Evolutionary conservation across 2,888 invertebrate species (phyloP), one percentile per base, ranked within the genome.

Genomic region (Caenorhabditis angaria): DNA sequence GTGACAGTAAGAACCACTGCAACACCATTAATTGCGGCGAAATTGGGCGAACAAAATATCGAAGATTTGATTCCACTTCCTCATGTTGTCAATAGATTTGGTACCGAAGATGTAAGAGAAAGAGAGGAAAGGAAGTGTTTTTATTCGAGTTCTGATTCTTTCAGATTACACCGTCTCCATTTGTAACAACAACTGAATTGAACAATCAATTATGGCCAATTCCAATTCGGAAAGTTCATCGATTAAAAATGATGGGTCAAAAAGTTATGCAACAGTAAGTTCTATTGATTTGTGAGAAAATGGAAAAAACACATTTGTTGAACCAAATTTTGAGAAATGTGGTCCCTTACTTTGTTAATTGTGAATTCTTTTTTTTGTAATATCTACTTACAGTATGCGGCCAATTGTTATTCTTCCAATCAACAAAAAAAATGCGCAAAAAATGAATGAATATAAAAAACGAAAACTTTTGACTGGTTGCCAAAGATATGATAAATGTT

Each of bases 141-240:
- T 6, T 55, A 27, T 59, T 61, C 4, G 5, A n/a, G 3, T 48
- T 48, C 4, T 48, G 14, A n/a, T 51, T 4, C 4, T 27, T 25
- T 29, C 41, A 71, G 71, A 62, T 67, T 18, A 72, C 71, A 10
- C 64, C 71, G 54, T 72, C 71, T 4, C 61, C 71, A 48, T 56
- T 54, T 27, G 61, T 67, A 41, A 64, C 61, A 20, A 67, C 67
- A 20, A 72, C 71, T 5, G 60, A 66, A 48, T 47, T 64, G 56
- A 66, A 72, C 35, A 62, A 72, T 55, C 68, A 65, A 29, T 54
- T 72, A 29, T 72, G 72, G 72, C 72, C 72, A 18, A 20, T 72
- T 27, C 68, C 67, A 22, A 72, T 72, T 20, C 22, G 62, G 57
- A 35, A 35, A 28, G 60, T 53, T 51, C 66, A 64, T 28, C 41